Evolutionary conservation across 2,888 invertebrate genomes (phyloP).

Genomic region (Pristionchus arcanus): DNA sequence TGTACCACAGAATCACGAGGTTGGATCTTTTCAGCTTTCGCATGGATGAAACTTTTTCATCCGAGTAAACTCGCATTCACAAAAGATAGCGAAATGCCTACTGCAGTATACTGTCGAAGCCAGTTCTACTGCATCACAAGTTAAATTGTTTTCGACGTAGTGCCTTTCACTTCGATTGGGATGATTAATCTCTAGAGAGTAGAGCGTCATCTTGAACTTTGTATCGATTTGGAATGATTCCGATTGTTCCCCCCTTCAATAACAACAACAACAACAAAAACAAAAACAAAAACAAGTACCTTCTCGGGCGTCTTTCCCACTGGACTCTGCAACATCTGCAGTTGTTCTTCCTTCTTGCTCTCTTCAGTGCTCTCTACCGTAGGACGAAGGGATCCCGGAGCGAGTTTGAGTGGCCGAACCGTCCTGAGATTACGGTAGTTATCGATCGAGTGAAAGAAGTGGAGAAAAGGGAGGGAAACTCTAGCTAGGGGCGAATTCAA

Average conservation of each 20-base stretch:
- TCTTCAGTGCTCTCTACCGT: slow-evolving; percentile 34
- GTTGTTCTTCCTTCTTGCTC: slow-evolving; percentile 18
- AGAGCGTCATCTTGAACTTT: neutral
- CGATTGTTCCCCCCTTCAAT: neutral
- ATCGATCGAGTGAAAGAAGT: neutral
- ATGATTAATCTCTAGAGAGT: neutral
- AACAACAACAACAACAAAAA: neutral
- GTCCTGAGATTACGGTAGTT: slow-evolving; percentile 26
- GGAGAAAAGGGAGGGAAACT: neutral
- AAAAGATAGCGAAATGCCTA: neutral
- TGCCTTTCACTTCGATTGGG: neutral
- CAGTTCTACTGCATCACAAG: neutral
- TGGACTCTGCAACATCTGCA: slow-evolving; percentile 42
- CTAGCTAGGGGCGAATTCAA: slow-evolving; percentile 22
- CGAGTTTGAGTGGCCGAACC: slow-evolving; percentile 51
- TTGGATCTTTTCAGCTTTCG: too few species aligned
- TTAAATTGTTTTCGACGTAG: neutral
- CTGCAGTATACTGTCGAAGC: neutral
- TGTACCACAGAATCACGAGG: too few species aligned
- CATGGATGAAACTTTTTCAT: too few species aligned
- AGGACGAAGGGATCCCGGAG: slow-evolving; percentile 50
- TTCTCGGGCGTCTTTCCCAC: slow-evolving; percentile 8
- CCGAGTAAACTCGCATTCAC: neutral
- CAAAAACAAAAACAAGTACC: neutral
- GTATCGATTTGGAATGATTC: neutral